A percentile compares a stretch with the other conserved stretches of the same genome.
Evolutionary conservation across 1,140 invertebrate species (phyloP).

Genomic region (Camponotus pennsylvanicus): DNA sequence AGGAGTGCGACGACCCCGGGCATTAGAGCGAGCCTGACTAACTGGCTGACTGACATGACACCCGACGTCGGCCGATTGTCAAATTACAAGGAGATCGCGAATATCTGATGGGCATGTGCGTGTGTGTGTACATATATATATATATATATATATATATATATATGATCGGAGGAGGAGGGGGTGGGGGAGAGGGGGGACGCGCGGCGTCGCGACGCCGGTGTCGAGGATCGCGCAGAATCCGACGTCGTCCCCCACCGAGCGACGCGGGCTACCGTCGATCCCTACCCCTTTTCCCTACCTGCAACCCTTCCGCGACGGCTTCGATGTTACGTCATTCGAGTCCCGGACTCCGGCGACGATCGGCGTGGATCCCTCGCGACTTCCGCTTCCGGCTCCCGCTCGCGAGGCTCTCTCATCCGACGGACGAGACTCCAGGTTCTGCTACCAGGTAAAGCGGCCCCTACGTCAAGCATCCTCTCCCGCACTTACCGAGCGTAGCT

Average conservation of each 20-base stretch:
- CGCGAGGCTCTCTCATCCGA: neutral
- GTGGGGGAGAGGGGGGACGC: neutral
- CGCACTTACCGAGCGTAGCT: neutral
- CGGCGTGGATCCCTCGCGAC: constrained; percentile 60
- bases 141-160: neutral
- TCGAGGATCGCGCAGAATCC: constrained; percentile 76
- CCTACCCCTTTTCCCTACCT: constrained; percentile 75
- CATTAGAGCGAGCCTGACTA: constrained; percentile 64
- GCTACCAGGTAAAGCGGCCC: constrained; percentile 41
- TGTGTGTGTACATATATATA: neutral
- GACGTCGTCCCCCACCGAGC: constrained; percentile 64
- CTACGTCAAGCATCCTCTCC: neutral
- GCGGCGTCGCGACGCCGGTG: constrained; percentile 32
- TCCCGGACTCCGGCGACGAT: constrained; percentile 76
- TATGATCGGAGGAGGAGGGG: neutral
- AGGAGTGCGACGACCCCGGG: constrained; percentile 55
- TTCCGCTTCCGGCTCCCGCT: constrained; percentile 76
- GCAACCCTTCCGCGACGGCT: constrained; percentile 69
- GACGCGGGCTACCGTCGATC: constrained; percentile 42
- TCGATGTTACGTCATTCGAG: constrained; percentile 80
- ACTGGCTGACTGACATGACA: constrained; percentile 76
- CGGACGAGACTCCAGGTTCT: constrained; percentile 33
- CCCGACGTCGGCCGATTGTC: constrained; percentile 78
- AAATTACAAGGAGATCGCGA: constrained; percentile 64
- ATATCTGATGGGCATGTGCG: constrained; percentile 34